A percentile compares a stretch with the other conserved stretches of the same genome.
Evolutionary conservation across 2,113 vertebrate species (phyloP).

Genomic region (Pavo muticus): DNA sequence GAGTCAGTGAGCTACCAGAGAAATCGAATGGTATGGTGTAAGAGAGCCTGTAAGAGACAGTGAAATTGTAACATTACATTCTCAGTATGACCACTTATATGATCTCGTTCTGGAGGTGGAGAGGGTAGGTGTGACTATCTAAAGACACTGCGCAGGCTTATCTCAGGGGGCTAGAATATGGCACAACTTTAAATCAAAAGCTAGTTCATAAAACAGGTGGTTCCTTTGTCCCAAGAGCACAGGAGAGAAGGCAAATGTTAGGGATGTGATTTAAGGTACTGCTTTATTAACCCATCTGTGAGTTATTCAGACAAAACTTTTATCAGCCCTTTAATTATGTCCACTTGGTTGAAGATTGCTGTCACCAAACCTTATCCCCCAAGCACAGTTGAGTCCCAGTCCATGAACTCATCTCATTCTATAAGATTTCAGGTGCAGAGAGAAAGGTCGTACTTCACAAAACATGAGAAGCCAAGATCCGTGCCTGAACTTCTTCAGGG

Average conservation of each 20-base stretch:
- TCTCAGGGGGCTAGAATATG: not conserved
- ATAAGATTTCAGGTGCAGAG: not conserved
- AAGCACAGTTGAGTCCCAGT: not conserved
- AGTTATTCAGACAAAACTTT: not conserved
- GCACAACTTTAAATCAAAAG: not conserved
- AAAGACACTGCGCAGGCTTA: not conserved
- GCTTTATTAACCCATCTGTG: not conserved
- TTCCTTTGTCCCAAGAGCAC: not conserved
- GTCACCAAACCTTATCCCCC: not conserved
- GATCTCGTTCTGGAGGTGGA: not conserved
- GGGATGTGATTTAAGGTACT: not conserved
- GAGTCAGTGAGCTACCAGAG: constrained; percentile 4
- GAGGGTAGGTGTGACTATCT: not conserved
- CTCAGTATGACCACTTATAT: not conserved
- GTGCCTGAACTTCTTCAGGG: not conserved
- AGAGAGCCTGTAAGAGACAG: not conserved
- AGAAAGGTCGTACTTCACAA: not conserved
- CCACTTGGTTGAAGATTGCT: not conserved
- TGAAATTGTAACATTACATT: not conserved
- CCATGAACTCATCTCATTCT: not conserved
- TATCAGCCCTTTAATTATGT: not conserved
- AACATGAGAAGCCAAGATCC: not conserved
- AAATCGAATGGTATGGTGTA: not conserved
- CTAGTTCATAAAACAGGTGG: not conserved
- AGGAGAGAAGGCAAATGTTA: not conserved